Conservation (phyloP, 2,888 invertebrate genomes). For the Ormyrus nitidulus region DNA sequence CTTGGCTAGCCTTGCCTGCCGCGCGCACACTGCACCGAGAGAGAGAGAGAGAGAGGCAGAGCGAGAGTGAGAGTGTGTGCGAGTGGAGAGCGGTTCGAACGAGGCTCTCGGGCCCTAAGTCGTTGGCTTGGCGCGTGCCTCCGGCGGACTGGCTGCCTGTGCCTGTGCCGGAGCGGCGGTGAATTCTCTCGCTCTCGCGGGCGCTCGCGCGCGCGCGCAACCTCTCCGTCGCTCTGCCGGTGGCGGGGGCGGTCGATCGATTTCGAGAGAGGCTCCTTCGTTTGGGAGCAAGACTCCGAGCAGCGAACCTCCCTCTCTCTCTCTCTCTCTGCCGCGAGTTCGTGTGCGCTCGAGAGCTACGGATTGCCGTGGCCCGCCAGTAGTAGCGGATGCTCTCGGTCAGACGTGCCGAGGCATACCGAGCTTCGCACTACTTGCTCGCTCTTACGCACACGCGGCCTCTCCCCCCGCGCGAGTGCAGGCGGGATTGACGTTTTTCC, state of each 20-base stretch:
- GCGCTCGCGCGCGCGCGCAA: neutral
- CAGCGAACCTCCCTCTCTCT: constrained; percentile 2
- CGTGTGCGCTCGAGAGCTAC: neutral
- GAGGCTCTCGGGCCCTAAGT: neutral
- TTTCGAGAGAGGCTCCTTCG: constrained; percentile 46
- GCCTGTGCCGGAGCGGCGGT: constrained; percentile 17
- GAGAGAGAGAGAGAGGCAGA: too few species aligned
- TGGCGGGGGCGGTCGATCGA: constrained; percentile 36
- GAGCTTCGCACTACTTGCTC: constrained; percentile 50
- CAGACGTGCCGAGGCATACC: constrained; percentile 57
- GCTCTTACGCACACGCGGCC: neutral
- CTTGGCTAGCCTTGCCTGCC: too few species aligned
- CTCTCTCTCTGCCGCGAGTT: constrained; percentile 5
- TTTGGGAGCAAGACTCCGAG: constrained; percentile 1
- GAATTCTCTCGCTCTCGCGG: constrained; percentile 32
- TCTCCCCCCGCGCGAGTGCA: neutral
- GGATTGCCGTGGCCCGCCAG: neutral
- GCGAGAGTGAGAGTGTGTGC: too few species aligned
- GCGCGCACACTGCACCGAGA: too few species aligned
- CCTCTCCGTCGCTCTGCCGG: neutral
- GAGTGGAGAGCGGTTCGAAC: too few species aligned
- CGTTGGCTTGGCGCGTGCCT: constrained; percentile 18
- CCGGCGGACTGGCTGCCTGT: constrained; percentile 19
- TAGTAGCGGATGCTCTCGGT: constrained; percentile 39
- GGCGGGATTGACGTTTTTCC: neutral